These are phyloP conservation scores for Busseola fusca DNA, from an alignment of 2,888 invertebrate species.

Conservation along the genomic window DNA sequence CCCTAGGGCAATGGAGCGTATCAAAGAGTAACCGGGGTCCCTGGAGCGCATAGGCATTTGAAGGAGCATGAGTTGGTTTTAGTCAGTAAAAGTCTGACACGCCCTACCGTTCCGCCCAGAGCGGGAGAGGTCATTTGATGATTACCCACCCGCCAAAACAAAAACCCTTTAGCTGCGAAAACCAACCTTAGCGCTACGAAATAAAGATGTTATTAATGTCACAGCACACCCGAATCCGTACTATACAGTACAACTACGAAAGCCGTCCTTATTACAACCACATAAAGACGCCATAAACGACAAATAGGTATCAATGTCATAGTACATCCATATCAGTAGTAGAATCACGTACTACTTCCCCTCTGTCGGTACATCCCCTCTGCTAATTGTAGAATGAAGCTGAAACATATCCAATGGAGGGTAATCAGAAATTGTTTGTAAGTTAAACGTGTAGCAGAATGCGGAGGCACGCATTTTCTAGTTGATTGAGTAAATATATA, in stretches of 20 bases:
- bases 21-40: no score
- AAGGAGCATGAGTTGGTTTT: no score
- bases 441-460: background rate
- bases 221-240: background rate
- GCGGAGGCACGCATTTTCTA: background rate
- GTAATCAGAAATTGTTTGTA: conserved; percentile 1
- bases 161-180: no score
- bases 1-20: no score
- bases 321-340: background rate
- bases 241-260: background rate
- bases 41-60: no score
- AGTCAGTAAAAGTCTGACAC: no score
- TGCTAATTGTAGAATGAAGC: conserved; percentile 8
- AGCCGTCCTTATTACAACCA: background rate
- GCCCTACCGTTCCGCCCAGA: no score
- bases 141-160: no score
- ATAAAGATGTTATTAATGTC: no score
- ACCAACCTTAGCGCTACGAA: background rate
- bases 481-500: no score
- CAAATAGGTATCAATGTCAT: background rate
- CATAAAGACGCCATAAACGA: background rate
- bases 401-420: background rate
- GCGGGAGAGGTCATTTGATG: no score
- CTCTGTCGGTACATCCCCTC: background rate
- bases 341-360: background rate